phyloP scores from a whole-genome alignment of 2,113 vertebrate genomes.

The Nesogale talazaci region DNA sequence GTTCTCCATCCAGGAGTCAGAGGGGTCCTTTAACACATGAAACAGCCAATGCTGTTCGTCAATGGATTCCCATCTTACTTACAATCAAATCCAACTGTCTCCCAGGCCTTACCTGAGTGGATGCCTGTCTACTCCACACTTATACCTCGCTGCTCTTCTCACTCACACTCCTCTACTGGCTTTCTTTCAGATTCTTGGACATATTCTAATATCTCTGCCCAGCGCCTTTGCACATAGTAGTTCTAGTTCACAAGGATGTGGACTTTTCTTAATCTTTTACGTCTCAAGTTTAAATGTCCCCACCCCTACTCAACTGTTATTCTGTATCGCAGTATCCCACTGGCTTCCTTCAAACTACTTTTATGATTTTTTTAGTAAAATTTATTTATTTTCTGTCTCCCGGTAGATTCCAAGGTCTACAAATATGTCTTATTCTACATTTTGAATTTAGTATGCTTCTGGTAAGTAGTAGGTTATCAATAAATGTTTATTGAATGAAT shows the following conservation, averaged over 20 bases:
- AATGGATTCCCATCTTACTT: neutral
- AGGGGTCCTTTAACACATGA: neutral
- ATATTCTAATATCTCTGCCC: neutral
- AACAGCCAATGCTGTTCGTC: neutral
- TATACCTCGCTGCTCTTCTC: neutral
- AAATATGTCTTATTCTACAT: neutral
- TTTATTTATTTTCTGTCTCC: conserved; percentile 22
- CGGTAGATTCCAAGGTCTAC: conserved; percentile 19
- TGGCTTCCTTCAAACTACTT: conserved; percentile 20
- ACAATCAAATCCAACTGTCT: neutral
- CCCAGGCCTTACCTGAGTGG: neutral
- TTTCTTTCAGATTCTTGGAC: conserved; percentile 23
- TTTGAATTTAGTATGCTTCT: conserved; percentile 21
- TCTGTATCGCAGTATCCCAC: conserved; percentile 10
- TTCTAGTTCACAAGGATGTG: neutral
- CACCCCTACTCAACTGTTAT: neutral
- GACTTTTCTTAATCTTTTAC: neutral
- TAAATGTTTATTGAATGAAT: conserved; percentile 62
- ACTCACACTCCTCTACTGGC: neutral
- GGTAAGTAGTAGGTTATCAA: neutral
- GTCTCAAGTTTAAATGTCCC: conserved; percentile 29
- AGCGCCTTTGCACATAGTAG: neutral
- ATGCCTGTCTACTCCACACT: neutral
- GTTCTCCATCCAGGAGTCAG: neutral
- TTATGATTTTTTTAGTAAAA: neutral